Evolutionary conservation across 2,797 vertebrate species (phyloP).

Genomic region (Amniataba percoides): DNA sequence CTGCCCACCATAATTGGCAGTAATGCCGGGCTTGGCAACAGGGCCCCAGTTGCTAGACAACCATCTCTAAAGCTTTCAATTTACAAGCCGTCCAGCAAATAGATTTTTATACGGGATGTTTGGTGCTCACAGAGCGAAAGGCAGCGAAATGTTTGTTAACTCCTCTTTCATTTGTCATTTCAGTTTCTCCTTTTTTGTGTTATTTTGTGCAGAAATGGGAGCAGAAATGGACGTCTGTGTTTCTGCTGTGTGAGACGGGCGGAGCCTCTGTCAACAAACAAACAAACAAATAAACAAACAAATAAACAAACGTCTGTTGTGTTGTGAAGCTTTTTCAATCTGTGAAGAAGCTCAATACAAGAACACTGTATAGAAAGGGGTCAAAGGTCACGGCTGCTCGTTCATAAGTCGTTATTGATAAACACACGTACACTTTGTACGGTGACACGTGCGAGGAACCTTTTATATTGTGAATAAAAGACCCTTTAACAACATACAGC

Average conservation of each 20-base stretch:
- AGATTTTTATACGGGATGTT: constrained; percentile 74
- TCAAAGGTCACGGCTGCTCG: neutral
- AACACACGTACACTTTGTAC: neutral
- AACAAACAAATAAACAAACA: constrained; percentile 8
- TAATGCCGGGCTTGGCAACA: constrained; percentile 74
- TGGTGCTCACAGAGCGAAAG: constrained; percentile 67
- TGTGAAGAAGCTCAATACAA: neutral
- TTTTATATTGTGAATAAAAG: neutral
- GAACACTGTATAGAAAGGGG: neutral
- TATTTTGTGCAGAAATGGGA: neutral
- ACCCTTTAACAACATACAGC: neutral
- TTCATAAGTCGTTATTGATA: neutral
- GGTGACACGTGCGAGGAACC: too few species aligned
- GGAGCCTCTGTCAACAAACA: constrained; percentile 4
- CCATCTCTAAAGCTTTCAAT: constrained; percentile 80
- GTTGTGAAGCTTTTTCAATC: too few species aligned
- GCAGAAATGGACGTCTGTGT: neutral
- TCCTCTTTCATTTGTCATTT: constrained; percentile 70
- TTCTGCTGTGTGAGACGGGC: neutral
- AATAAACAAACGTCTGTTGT: neutral
- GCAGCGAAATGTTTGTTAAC: constrained; percentile 71
- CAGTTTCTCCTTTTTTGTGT: neutral
- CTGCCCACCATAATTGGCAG: constrained; percentile 77
- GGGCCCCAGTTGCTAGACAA: constrained; percentile 81
- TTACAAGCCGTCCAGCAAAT: constrained; percentile 77